These are phyloP conservation scores for Caenorhabditis imperialis DNA, from an alignment of 2,888 invertebrate species.

Conservation along the genomic window DNA sequence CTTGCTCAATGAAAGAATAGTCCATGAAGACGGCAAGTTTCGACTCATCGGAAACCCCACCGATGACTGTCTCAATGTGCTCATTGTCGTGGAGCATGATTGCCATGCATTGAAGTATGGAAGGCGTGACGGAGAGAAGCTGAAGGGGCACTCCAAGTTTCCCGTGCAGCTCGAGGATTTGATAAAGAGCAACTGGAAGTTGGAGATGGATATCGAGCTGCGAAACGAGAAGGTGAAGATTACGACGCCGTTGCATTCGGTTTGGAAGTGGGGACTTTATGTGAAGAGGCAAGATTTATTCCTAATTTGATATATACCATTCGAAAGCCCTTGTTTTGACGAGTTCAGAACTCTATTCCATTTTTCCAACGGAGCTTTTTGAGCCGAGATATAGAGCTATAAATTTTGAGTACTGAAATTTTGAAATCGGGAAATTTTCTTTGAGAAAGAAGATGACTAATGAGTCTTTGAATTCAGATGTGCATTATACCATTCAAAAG, in stretches of 20 bases:
- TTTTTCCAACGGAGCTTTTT: too few species aligned
- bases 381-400: too few species aligned
- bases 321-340: too few species aligned
- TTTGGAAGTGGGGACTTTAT: slow-evolving; percentile 19
- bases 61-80: slow-evolving; percentile 24
- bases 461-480: too few species aligned
- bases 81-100: slow-evolving; percentile 17
- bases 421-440: too few species aligned
- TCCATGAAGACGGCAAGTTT: slow-evolving; percentile 15
- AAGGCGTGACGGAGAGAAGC: slow-evolving; percentile 8
- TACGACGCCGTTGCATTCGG: slow-evolving; percentile 6
- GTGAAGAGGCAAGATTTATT: slow-evolving; percentile 24
- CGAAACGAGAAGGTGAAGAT: neutral
- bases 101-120: slow-evolving; percentile 16
- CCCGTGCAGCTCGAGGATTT: slow-evolving; percentile 9
- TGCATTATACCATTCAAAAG: too few species aligned
- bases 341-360: too few species aligned
- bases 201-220: slow-evolving; percentile 30
- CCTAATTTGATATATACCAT: too few species aligned
- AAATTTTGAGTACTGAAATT: too few species aligned
- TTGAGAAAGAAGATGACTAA: too few species aligned
- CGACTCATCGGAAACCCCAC: slow-evolving; percentile 14
- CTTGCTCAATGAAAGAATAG: slow-evolving; percentile 12
- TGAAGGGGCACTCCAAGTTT: slow-evolving; percentile 16
- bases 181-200: slow-evolving; percentile 8